These are phyloP conservation scores for Thinocorus orbignyianus DNA, from an alignment of 2,113 vertebrate genomes.

Conservation along the genomic window DNA sequence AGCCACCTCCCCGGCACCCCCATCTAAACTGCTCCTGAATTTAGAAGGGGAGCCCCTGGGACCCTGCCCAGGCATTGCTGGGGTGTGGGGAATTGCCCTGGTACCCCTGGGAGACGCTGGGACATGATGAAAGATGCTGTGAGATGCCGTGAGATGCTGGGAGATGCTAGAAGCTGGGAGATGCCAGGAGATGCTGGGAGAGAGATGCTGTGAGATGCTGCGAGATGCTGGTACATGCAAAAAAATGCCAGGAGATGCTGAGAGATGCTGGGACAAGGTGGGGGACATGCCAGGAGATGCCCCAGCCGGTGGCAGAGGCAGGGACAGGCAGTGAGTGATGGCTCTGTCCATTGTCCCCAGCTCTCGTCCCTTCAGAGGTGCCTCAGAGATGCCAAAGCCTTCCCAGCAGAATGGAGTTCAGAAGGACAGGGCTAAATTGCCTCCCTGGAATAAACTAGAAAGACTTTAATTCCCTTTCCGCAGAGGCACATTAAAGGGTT, in stretches of 20 bases:
- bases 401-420: not conserved
- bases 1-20: not conserved
- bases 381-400: not conserved
- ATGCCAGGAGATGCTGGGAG: not conserved
- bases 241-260: not conserved
- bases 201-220: not conserved
- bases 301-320: not conserved
- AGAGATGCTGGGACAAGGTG: no score
- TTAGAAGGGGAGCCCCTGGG: not conserved
- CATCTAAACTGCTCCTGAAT: not conserved
- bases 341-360: no score
- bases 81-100: not conserved
- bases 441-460: not conserved
- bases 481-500: not conserved
- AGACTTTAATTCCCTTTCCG: not conserved
- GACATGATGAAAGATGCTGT: no score
- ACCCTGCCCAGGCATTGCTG: fast-evolving
- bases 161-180: fast-evolving
- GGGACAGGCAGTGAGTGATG: not conserved
- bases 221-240: no score
- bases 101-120: not conserved
- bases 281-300: not conserved
- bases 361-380: not conserved
- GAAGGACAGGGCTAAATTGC: not conserved
- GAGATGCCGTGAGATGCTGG: not conserved